Base-by-base conservation (phyloP, 1,140 invertebrate genomes). In the Conus ventricosus region DNA sequence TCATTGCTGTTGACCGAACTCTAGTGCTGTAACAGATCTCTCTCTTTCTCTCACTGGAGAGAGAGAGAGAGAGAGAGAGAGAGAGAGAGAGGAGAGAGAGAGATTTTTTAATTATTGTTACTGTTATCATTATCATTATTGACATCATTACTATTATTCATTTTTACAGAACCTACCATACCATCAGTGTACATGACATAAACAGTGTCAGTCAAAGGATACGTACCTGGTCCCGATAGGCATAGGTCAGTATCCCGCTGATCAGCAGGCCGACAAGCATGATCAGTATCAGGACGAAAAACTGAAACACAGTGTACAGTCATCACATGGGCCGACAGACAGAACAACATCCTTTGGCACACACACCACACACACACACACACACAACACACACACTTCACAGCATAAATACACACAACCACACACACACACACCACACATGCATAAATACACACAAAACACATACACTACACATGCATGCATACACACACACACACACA, bases 251-350 rank as follows among this genome's bases (percentile, higher is more conserved):
- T 53, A 93, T 90, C 3, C 90, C 90, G 54, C 92, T 91, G 17
- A 92, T 86, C 51, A 93, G 63, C 87, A 93, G 88, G 4, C 88
- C 89, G 20, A 93, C 20, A 51, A 93, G 90, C 88, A 93, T 90
- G 60, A 92, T 7, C 27, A 93, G 71, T 39, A 93, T 87, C 8
- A 93, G 84, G 20, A 91, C 60, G 87, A 93, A 93, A 85, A 93
- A 93, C 93, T 93, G 92, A 63, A 92, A 91, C 5, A 20, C 86
- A 23, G 87, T 76, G 71, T 23, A 57, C 90, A 88, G 53, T 84
- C 83, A 75, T 13, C 81, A 87, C 53, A 83, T 51, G 17, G 63
- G 23, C 4, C 17, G 8, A 82, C 54, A 55, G 20, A 7, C 7
- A 39, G 17, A 82, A 82, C 23, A 7, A 78, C 7, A 78, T 25